phyloP scores from a whole-genome alignment of 2,113 vertebrate genomes.

The Clinocottus analis region DNA sequence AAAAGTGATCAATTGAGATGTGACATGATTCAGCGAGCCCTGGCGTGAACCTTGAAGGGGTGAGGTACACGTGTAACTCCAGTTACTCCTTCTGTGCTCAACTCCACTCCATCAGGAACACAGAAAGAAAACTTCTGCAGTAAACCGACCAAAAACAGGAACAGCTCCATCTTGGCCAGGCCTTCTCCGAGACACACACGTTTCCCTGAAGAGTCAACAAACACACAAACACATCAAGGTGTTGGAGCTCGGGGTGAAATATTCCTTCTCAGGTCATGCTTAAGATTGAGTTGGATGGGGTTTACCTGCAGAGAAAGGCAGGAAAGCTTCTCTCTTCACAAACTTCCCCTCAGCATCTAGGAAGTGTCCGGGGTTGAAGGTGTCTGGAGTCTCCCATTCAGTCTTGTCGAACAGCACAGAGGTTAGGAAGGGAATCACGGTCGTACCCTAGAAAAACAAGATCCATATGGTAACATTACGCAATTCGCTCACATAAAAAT shows the following conservation, averaged over 20 bases:
- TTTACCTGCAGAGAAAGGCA: constrained; percentile 89
- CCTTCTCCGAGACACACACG: constrained; percentile 84
- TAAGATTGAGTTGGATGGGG: neutral
- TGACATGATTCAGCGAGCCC: constrained; percentile 38
- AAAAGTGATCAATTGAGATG: neutral
- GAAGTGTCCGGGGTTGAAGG: constrained; percentile 89
- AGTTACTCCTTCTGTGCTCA: constrained; percentile 57
- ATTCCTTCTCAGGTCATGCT: accelerated
- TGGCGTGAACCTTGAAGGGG: constrained; percentile 74
- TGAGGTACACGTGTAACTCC: constrained; percentile 56
- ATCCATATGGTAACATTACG: too few species aligned
- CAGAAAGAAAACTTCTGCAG: constrained; percentile 85
- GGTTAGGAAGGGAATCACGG: constrained; percentile 84
- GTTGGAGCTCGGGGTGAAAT: neutral
- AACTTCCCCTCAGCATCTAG: constrained; percentile 86
- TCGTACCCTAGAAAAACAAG: constrained; percentile 77
- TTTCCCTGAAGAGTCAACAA: constrained; percentile 76
- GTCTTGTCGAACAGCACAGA: constrained; percentile 86
- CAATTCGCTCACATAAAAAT: too few species aligned
- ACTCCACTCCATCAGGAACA: constrained; percentile 44
- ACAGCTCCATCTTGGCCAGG: constrained; percentile 85
- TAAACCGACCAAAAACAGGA: constrained; percentile 85
- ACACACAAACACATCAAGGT: neutral
- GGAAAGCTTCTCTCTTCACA: constrained; percentile 83
- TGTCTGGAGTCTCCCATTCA: constrained; percentile 86